Evolutionary conservation across 2,797 vertebrate genomes (phyloP).

Genomic region (Anabas testudineus): DNA sequence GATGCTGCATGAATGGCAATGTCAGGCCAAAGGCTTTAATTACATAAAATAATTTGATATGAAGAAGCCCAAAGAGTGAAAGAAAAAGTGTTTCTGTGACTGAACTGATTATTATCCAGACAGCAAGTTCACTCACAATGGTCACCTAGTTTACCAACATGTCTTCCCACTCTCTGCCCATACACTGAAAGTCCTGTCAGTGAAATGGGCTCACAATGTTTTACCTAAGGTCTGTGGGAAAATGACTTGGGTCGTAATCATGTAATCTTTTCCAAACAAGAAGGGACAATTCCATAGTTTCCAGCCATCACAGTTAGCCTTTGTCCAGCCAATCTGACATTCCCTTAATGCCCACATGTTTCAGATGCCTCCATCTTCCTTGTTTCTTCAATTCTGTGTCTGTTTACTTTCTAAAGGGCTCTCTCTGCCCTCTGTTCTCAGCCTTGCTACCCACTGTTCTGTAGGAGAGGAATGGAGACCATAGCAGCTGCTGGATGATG

Average conservation of each 20-base stretch:
- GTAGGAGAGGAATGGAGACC: constrained; percentile 82
- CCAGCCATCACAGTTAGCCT: constrained; percentile 84
- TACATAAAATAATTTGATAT: constrained; percentile 34
- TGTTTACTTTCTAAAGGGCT: constrained; percentile 95
- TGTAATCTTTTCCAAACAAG: constrained; percentile 79
- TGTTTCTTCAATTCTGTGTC: constrained; percentile 98
- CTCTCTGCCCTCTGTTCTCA: constrained; percentile 85
- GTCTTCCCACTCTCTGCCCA: constrained; percentile 75
- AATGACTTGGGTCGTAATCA: constrained; percentile 80
- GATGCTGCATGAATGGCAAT: constrained; percentile 36
- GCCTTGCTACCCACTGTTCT: constrained; percentile 85
- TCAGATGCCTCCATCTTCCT: constrained; percentile 94
- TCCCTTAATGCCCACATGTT: constrained; percentile 96
- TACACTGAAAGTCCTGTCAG: constrained; percentile 80
- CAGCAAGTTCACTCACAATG: constrained; percentile 70
- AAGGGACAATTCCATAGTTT: constrained; percentile 80
- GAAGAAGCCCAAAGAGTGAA: constrained; percentile 42
- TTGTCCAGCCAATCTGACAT: constrained; percentile 91
- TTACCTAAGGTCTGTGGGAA: constrained; percentile 89
- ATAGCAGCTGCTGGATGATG: constrained; percentile 65
- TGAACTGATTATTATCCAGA: constrained; percentile 62
- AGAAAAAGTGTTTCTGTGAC: constrained; percentile 41
- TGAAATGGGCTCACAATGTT: constrained; percentile 77
- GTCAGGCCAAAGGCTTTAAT: constrained; percentile 37
- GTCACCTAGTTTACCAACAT: constrained; percentile 74